Conservation (phyloP, 1,140 invertebrate genomes). For the Phortica variegata region DNA sequence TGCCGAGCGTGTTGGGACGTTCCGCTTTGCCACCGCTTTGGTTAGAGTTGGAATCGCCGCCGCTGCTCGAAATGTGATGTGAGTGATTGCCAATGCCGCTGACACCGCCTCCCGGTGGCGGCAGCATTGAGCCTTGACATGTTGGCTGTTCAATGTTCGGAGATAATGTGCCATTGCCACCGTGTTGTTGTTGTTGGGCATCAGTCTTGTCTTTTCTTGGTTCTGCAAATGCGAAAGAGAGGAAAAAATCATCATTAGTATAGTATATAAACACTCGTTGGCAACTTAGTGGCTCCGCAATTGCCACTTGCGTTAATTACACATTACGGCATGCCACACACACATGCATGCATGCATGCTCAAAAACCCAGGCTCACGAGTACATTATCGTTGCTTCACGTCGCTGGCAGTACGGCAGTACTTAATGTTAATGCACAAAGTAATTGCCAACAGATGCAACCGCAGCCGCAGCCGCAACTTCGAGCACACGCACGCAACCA, state of each 20-base stretch:
- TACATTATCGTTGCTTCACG: no score
- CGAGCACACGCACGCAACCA: constrained; percentile 20
- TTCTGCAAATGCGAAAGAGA: constrained; percentile 65
- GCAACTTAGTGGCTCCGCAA: no score
- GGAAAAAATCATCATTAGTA: constrained; percentile 5
- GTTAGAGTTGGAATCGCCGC: constrained; percentile 19
- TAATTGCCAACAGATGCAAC: not conserved
- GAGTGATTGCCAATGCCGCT: constrained; percentile 25
- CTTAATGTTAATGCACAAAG: no score
- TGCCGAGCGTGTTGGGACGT: constrained; percentile 72
- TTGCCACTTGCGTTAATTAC: constrained; percentile 7
- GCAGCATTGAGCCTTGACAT: constrained; percentile 57
- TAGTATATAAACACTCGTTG: constrained; percentile 5
- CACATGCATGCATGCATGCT: constrained; percentile 17
- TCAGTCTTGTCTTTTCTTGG: constrained; percentile 89
- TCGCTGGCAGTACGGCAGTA: no score
- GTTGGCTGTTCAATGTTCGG: constrained; percentile 62
- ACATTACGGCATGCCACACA: constrained; percentile 14
- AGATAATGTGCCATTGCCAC: constrained; percentile 64
- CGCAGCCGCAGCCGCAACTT: constrained; percentile 17
- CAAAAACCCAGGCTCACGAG: constrained; percentile 12
- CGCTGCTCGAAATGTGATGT: constrained; percentile 16
- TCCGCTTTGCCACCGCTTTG: constrained; percentile 64
- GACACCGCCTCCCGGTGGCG: constrained; percentile 52
- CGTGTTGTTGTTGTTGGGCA: constrained; percentile 64